These are phyloP conservation scores for Galeopsomyia nigrocyanea DNA, from an alignment of 2,888 invertebrate species.

Conservation along the genomic window DNA sequence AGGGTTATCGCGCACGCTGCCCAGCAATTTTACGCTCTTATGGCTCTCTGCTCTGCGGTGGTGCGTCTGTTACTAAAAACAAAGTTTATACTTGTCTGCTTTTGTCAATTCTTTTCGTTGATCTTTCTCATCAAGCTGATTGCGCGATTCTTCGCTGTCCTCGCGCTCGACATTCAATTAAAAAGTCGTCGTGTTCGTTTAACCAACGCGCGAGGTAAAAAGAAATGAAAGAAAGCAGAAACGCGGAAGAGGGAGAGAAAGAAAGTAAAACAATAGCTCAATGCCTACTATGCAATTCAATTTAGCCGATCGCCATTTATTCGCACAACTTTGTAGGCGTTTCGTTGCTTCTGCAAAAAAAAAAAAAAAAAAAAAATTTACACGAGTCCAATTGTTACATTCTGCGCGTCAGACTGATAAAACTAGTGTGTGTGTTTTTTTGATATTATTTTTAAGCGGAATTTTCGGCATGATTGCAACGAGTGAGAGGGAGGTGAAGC, in stretches of 20 bases:
- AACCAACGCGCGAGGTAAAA: neutral
- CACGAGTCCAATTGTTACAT: no score
- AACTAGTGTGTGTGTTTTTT: conserved; percentile 22
- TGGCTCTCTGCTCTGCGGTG: neutral
- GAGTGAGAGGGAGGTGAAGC: conserved; percentile 12
- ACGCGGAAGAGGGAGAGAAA: neutral
- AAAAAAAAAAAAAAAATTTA: no score
- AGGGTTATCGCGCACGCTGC: conserved; percentile 13
- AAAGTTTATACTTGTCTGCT: no score
- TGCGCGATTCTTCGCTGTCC: no score
- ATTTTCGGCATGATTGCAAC: conserved; percentile 28
- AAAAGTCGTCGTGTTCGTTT: neutral
- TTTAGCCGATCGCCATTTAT: conserved; percentile 32
- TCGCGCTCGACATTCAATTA: neutral
- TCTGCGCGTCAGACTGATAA: conserved; percentile 3
- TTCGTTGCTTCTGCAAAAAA: no score
- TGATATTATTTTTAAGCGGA: neutral
- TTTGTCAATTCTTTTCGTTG: no score
- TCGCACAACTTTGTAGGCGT: neutral
- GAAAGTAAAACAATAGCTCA: conserved; percentile 13
- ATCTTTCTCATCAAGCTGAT: no score
- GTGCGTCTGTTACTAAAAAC: neutral
- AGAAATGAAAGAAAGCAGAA: neutral
- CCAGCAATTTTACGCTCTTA: conserved; percentile 1
- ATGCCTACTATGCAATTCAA: conserved; percentile 36